Conservation (phyloP, 1,140 invertebrate genomes). For the Globodera rostochiensis region DNA sequence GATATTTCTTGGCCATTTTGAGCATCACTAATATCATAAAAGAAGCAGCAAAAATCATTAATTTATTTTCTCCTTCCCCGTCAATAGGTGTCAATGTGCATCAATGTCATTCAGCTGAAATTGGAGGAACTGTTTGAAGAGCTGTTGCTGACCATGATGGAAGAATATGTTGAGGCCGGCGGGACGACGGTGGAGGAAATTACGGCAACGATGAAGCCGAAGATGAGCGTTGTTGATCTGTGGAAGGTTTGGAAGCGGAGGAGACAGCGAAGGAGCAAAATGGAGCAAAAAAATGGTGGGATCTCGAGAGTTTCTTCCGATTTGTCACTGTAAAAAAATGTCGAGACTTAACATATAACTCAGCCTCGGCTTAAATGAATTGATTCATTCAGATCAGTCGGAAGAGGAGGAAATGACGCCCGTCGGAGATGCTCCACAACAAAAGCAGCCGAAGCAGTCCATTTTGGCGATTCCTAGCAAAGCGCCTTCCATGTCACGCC, state of each 20-base stretch:
- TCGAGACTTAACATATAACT: neutral
- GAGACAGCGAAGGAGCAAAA: conserved; percentile 15
- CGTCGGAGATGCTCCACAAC: neutral
- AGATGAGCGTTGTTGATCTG: conserved; percentile 47
- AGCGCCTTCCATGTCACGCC: neutral
- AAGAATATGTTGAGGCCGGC: conserved; percentile 49
- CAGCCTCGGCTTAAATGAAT: neutral
- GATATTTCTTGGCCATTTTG: too few species aligned
- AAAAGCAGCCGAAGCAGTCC: neutral
- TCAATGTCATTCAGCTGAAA: conserved; percentile 63
- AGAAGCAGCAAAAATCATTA: too few species aligned
- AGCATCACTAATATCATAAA: too few species aligned
- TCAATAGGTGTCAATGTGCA: conserved; percentile 56
- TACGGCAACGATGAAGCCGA: conserved; percentile 50
- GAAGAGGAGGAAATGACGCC: neutral
- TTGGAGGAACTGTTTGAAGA: conserved; percentile 64
- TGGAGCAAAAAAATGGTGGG: neutral
- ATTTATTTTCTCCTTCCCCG: neutral
- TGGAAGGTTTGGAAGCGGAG: conserved; percentile 55
- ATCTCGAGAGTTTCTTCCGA: too few species aligned
- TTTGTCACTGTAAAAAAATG: neutral
- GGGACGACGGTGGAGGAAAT: conserved; percentile 35
- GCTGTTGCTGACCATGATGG: conserved; percentile 57
- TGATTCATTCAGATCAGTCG: neutral
- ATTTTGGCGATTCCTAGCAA: neutral